A percentile compares a stretch with the other conserved stretches of the same genome.
Evolutionary conservation across 2,797 vertebrate genomes (phyloP).

Genomic region (Gouania willdenowi): DNA sequence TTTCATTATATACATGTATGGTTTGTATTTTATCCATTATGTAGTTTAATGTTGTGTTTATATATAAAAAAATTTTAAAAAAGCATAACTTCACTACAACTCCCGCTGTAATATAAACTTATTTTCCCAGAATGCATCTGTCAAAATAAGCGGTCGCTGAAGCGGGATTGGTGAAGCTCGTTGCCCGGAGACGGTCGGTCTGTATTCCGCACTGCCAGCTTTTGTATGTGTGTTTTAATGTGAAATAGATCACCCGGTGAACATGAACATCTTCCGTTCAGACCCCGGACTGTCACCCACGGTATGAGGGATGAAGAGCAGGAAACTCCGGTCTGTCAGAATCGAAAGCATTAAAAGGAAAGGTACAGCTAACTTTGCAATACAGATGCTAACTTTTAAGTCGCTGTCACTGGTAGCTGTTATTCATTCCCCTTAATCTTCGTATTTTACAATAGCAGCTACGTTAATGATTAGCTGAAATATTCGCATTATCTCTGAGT

Average conservation of each 20-base stretch:
- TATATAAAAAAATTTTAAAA: no score
- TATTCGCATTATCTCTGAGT: no score
- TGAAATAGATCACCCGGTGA: constrained; percentile 26
- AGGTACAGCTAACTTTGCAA: constrained; percentile 51
- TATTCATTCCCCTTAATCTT: not conserved
- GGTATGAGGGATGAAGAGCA: constrained; percentile 67
- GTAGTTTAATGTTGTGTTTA: no score
- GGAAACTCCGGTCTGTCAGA: constrained; percentile 47
- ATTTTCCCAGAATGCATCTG: no score
- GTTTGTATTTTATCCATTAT: no score
- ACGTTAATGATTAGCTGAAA: no score
- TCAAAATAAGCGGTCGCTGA: no score
- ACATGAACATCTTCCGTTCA: constrained; percentile 12
- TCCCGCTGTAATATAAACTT: no score
- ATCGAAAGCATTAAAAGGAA: constrained; percentile 59
- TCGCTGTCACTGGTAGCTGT: not conserved
- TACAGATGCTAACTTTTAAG: not conserved
- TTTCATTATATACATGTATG: no score
- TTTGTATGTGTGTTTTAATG: not conserved
- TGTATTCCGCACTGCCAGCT: constrained; percentile 15
- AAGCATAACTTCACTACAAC: no score
- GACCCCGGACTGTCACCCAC: not conserved
- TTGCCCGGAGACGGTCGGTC: not conserved
- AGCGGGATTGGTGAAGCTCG: no score
- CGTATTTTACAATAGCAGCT: no score